Evolutionary conservation across 2,888 invertebrate species (phyloP).

Genomic region (Zhengitettix transpicula): DNA sequence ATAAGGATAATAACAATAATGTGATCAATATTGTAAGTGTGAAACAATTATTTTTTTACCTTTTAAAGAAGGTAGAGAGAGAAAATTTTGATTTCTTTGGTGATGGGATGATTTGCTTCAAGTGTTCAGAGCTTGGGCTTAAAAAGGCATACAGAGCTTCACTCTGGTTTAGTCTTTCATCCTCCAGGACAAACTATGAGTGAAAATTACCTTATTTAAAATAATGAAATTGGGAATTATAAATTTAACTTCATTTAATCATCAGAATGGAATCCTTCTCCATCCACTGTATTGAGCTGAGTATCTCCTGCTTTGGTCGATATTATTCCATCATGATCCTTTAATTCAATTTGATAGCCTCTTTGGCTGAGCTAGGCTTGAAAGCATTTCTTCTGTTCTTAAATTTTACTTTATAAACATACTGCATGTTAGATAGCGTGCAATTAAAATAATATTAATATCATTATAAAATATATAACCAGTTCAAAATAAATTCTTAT

Average conservation of each 20-base stretch:
- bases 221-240: no score
- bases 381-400: not conserved
- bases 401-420: no score
- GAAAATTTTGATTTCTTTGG: conserved; percentile 80
- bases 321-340: not conserved
- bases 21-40: no score
- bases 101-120: conserved; percentile 52
- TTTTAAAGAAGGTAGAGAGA: conserved; percentile 70
- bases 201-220: not conserved
- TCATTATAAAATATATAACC: no score
- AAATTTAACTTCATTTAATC: no score
- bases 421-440: no score
- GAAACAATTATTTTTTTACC: conserved; percentile 27
- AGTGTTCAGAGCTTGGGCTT: conserved; percentile 80
- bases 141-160: conserved; percentile 81
- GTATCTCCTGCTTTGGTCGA: not conserved
- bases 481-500: no score
- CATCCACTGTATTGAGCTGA: no score
- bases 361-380: no score
- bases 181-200: conserved; percentile 66
- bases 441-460: no score
- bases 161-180: conserved; percentile 72
- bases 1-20: no score
- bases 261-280: no score
- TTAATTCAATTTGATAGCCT: not conserved